phyloP scores from a whole-genome alignment of 1,140 invertebrate genomes.

The Papilio polytes region DNA sequence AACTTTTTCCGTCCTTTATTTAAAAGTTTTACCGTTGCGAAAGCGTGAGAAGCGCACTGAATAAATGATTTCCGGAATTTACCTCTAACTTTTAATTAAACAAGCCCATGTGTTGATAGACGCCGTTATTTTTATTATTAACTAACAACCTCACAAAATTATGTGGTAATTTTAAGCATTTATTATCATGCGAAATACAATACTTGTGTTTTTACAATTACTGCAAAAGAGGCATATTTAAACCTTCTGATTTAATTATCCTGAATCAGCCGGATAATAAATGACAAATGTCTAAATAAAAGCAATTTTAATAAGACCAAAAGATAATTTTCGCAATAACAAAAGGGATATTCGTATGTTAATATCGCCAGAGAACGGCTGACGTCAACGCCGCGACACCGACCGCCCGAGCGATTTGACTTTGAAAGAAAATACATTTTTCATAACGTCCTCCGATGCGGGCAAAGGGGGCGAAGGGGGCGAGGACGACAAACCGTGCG shows the following conservation, averaged over 20 bases:
- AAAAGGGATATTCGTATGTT: conserved; percentile 1
- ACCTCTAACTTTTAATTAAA: conserved; percentile 36
- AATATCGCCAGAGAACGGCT: conserved; percentile 47
- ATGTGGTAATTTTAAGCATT: neutral
- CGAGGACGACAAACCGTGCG: conserved; percentile 49
- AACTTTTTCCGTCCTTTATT: neutral
- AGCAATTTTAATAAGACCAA: neutral
- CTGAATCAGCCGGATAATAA: neutral
- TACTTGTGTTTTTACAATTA: no score
- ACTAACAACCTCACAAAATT: conserved; percentile 32
- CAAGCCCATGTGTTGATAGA: neutral
- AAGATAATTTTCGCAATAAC: conserved; percentile 34
- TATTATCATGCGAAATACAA: no score
- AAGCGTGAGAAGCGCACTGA: conserved; percentile 1
- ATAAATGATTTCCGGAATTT: conserved; percentile 30
- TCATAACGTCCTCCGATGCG: conserved; percentile 55
- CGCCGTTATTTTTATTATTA: conserved; percentile 36
- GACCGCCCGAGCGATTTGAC: conserved; percentile 45
- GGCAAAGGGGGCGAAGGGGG: conserved; percentile 19
- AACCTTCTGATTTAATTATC: no score
- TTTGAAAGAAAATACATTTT: conserved; percentile 67
- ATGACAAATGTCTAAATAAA: neutral
- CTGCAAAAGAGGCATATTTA: neutral
- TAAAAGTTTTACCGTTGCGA: conserved; percentile 14
- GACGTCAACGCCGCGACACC: conserved; percentile 52